Evolutionary conservation across 1,140 invertebrate genomes (phyloP).

Genomic region (Diorhabda carinulata): DNA sequence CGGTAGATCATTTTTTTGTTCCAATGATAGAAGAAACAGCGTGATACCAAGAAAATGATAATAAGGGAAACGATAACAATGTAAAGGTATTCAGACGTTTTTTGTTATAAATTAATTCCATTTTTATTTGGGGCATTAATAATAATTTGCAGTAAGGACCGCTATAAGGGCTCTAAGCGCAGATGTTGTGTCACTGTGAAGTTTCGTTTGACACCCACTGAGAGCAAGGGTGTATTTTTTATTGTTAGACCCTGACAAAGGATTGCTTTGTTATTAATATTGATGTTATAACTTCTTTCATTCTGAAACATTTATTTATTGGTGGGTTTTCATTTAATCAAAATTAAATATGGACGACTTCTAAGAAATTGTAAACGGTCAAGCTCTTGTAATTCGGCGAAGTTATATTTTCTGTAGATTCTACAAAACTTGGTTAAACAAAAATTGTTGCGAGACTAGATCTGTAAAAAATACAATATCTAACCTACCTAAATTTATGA

Average conservation of each 20-base stretch:
- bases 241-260: background rate
- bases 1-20: background rate
- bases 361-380: background rate
- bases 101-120: conserved; percentile 1
- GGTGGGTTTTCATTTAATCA: background rate
- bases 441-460: too few relatives aligned
- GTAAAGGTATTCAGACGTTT: conserved; percentile 2
- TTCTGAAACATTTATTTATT: background rate
- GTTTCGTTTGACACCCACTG: background rate
- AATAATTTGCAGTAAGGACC: background rate
- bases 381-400: too few relatives aligned
- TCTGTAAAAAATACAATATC: too few relatives aligned
- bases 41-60: background rate
- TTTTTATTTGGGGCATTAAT: conserved; percentile 2
- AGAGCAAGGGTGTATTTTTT: conserved; percentile 5
- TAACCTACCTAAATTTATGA: too few relatives aligned
- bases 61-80: background rate
- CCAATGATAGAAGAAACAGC: background rate
- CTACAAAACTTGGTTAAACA: too few relatives aligned
- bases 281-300: background rate
- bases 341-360: background rate
- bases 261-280: conserved; percentile 7
- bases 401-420: too few relatives aligned
- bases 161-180: background rate
- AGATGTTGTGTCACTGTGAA: conserved; percentile 1